Base-by-base conservation (phyloP, 2,888 invertebrate species). In the Myathropa florea region DNA sequence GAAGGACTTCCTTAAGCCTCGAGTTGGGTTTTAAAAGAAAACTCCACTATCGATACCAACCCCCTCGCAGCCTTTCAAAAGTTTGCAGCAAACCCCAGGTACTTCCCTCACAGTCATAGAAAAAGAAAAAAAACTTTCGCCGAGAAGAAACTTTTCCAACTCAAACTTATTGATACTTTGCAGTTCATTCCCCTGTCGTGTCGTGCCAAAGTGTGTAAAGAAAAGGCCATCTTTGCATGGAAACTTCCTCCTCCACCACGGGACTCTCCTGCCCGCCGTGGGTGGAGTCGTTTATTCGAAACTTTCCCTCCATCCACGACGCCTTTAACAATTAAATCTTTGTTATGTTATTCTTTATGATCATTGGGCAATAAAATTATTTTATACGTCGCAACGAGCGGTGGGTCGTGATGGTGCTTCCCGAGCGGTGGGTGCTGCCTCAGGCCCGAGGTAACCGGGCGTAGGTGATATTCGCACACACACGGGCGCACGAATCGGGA, bases 301-400 rank as follows among this genome's bases (percentile, higher is more conserved):
- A 46, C 46, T 46, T 46, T 46, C 18, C 18, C 7, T 18, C n/a
- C 18, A 46, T 46, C 46, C 6, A 46, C 46, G 46, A 18, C 7
- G 46, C 46, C 46, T 46, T 80, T 80, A 39, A 84, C 84, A 84
- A 80, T 84, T 80, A 80, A 84, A 84, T 67, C 36, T 57, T 60
- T 55, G 75, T 84, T 80, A 67, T 84, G 75, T 84, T 71, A 64
- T 81, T 60, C 71, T 81, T 85, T 85, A 85, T 68, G 71, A 85
- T 85, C 72, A 81, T 85, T 85, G 84, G 77, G 81, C 53, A 77
- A 81, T 85, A 81, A 85, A 85, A 85, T 81, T 77, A 81, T 85
- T 85, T 85, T 67, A 57, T 71, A 53, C 60, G 24, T 24, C 61
- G 39, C 59, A 26, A 24, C 57, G 24, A 21, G 55, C 33, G 26